Conservation (phyloP, 2,797 vertebrate species). For the Coregonus ussuriensis region DNA sequence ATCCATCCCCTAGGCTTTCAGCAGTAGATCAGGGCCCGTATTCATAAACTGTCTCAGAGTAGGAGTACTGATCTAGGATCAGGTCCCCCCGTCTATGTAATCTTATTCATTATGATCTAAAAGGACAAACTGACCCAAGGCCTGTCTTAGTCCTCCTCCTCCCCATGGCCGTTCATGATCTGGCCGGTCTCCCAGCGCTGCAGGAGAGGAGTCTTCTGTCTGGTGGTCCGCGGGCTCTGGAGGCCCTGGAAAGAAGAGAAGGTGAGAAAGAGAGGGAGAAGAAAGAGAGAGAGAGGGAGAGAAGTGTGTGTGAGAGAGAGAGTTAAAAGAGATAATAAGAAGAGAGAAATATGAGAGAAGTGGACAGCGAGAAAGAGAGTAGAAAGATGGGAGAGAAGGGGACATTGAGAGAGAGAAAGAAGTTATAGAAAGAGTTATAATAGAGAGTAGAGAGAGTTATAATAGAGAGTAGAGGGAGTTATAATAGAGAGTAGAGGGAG, state of each 20-base stretch:
- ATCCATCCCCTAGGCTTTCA: background rate
- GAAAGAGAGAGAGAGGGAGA: conserved; percentile 4
- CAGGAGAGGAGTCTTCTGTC: conserved; percentile 74
- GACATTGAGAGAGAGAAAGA: conserved; percentile 2
- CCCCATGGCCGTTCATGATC: conserved; percentile 59
- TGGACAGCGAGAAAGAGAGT: background rate
- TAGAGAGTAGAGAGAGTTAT: background rate
- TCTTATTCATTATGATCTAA: background rate
- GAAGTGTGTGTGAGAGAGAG: background rate
- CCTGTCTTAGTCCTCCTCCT: conserved; percentile 25
- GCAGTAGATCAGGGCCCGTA: background rate
- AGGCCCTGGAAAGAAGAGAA: conserved; percentile 36
- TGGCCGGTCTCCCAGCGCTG: conserved; percentile 79
- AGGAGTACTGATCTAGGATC: background rate
- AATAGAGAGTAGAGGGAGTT: background rate
- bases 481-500: no score
- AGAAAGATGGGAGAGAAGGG: background rate
- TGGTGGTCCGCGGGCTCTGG: conserved; percentile 41
- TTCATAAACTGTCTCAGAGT: no score
- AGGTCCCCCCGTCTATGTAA: background rate
- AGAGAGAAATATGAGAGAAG: no score
- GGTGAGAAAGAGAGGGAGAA: background rate
- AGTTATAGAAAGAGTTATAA: conserved; percentile 19
- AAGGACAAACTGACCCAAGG: background rate
- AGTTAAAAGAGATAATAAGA: background rate